Evolutionary conservation across 1,140 invertebrate species (phyloP).

Genomic region (Drosophila tani): DNA sequence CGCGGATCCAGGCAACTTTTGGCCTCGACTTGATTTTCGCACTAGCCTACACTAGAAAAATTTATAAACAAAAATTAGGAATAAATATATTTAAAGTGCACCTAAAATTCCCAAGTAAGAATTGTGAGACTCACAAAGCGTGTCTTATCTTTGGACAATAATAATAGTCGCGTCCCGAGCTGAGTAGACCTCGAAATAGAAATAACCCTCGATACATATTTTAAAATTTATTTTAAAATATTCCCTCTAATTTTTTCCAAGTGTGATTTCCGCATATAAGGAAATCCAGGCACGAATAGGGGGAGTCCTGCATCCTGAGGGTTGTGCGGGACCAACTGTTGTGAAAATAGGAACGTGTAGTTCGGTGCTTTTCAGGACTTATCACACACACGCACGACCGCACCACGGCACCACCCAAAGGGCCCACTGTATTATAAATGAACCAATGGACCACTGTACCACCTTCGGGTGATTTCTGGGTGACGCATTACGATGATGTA

Average conservation of each 20-base stretch:
- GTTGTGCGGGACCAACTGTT: constrained; percentile 66
- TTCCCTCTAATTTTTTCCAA: background rate
- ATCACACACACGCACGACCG: constrained; percentile 77
- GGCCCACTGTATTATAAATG: constrained; percentile 2
- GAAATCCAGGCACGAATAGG: constrained; percentile 14
- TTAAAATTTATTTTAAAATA: background rate
- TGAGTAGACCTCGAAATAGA: background rate
- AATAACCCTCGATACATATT: background rate
- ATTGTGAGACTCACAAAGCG: too few species aligned
- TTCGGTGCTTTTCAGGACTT: constrained; percentile 69
- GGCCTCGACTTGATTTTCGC: constrained; percentile 60
- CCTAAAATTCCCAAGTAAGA: too few species aligned
- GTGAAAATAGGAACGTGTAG: constrained; percentile 76
- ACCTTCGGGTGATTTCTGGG: constrained; percentile 46
- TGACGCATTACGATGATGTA: constrained; percentile 80
- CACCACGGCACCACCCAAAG: constrained; percentile 26
- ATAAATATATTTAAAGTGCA: too few species aligned
- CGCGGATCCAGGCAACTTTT: constrained; percentile 25
- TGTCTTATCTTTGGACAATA: too few species aligned
- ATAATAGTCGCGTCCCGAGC: too few species aligned
- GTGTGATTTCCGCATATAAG: constrained; percentile 2
- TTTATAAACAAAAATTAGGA: background rate
- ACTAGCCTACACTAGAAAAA: constrained; percentile 31
- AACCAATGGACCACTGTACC: constrained; percentile 12
- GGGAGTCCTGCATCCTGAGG: constrained; percentile 9